Conservation (phyloP, 2,113 vertebrate genomes). For the Lontra canadensis region DNA sequence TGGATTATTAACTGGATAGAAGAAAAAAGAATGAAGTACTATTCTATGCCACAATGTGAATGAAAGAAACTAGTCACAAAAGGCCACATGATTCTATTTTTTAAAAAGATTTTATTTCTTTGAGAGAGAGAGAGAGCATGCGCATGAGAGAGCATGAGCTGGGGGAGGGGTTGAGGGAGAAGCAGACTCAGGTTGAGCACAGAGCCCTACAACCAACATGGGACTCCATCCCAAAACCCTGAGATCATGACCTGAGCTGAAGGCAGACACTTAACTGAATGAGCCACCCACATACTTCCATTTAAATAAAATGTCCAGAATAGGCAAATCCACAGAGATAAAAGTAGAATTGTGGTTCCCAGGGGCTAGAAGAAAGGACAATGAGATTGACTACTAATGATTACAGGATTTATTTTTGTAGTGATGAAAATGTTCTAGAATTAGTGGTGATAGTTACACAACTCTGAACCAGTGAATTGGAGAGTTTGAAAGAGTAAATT, state of each 20-base stretch:
- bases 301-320: background rate
- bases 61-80: background rate
- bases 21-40: background rate
- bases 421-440: background rate
- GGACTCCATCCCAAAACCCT: background rate
- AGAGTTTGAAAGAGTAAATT: background rate
- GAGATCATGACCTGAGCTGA: background rate
- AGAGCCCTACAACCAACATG: background rate
- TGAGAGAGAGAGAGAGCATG: background rate
- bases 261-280: background rate
- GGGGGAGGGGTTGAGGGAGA: background rate
- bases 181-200: background rate
- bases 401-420: background rate
- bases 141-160: background rate
- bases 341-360: background rate
- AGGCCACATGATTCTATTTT: background rate
- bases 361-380: background rate
- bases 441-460: background rate
- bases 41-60: background rate
- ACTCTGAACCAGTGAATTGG: background rate
- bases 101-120: background rate
- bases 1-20: background rate
- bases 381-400: background rate
- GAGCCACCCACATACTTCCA: background rate
- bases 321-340: background rate